These are phyloP conservation scores for Dascyllus trimaculatus DNA, from an alignment of 2,113 vertebrate species.

Conservation along the genomic window DNA sequence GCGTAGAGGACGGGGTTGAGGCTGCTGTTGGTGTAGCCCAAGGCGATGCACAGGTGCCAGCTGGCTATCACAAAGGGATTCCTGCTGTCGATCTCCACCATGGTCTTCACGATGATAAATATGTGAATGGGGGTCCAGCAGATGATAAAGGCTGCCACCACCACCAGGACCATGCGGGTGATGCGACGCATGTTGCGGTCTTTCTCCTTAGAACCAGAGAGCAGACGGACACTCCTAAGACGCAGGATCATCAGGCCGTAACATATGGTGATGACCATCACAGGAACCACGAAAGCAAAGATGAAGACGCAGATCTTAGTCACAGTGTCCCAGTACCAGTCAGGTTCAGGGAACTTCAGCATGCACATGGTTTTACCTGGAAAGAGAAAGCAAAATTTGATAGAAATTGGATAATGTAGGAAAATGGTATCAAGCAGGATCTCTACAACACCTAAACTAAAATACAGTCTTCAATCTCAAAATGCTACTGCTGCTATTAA, in stretches of 20 bases:
- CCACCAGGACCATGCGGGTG: constrained; percentile 96
- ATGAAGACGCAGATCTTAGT: constrained; percentile 98
- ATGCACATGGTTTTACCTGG: constrained; percentile 86
- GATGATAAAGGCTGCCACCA: constrained; percentile 96
- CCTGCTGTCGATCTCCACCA: constrained; percentile 91
- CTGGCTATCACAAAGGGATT: constrained; percentile 92
- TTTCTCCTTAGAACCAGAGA: constrained; percentile 96
- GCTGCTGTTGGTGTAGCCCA: constrained; percentile 98
- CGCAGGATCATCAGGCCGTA: constrained; percentile 96
- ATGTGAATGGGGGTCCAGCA: constrained; percentile 98
- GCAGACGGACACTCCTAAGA: constrained; percentile 92
- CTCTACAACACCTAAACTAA: no score
- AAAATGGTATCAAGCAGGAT: no score
- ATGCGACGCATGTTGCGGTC: constrained; percentile 95
- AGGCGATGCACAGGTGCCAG: constrained; percentile 95
- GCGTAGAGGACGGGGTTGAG: constrained; percentile 96
- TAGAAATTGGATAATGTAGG: neutral
- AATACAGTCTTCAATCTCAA: no score
- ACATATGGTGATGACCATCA: constrained; percentile 95
- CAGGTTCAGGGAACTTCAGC: constrained; percentile 92
- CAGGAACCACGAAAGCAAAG: constrained; percentile 94
- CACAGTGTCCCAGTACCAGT: constrained; percentile 96
- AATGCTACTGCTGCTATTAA: no score
- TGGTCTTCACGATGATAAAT: constrained; percentile 95
- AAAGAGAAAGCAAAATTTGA: constrained; percentile 10